phyloP scores from a whole-genome alignment of 2,797 vertebrate genomes.

The Oceanodroma leucorhoa region DNA sequence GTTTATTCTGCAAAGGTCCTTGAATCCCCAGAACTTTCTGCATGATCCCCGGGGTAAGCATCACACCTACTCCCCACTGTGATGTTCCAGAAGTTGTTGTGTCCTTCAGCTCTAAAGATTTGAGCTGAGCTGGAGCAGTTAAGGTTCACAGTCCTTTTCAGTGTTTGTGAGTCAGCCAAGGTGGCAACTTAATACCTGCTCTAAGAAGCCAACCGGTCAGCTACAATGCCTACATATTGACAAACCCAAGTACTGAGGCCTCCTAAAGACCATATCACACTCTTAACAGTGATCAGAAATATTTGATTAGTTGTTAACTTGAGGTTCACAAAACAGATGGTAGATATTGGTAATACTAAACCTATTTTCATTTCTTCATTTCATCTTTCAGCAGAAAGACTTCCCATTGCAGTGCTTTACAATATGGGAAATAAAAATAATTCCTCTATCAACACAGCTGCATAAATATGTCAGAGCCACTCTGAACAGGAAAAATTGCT shows the following conservation, averaged over 20 bases:
- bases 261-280: background rate
- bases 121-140: background rate
- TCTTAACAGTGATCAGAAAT: background rate
- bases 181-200: background rate
- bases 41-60: background rate
- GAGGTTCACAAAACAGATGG: background rate
- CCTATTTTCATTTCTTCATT: background rate
- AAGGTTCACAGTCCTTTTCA: background rate
- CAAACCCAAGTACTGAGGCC: background rate
- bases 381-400: background rate
- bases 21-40: background rate
- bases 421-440: background rate
- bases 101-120: background rate
- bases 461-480: background rate
- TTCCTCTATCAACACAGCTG: background rate
- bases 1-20: background rate
- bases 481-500: background rate
- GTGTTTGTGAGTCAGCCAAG: background rate
- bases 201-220: background rate
- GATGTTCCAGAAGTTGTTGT: background rate
- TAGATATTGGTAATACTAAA: background rate
- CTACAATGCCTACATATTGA: background rate
- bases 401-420: background rate
- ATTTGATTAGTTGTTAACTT: background rate
- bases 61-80: background rate